Evolutionary conservation across 2,113 vertebrate genomes (phyloP), one percentile per base, ranked within the genome.

Genomic region (Macquaria australasica): DNA sequence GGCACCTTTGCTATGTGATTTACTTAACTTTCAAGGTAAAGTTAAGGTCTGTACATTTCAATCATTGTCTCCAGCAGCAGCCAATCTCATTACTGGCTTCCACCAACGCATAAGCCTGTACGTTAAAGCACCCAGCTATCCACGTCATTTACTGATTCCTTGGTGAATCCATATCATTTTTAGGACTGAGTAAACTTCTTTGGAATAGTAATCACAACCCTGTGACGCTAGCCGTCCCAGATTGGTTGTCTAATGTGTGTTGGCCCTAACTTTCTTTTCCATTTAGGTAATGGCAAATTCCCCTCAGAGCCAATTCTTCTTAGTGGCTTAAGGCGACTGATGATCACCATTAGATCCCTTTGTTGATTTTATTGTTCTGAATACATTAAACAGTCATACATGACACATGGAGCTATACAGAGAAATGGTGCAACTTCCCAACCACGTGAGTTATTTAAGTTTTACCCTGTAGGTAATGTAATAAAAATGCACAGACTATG

Each of bases 41-140:
- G 1, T 23, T n/a, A 31, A 53, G 51, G 39, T 37, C 16, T 51
- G 18, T n/a, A 18, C 48, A 41, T 39, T 67, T 34, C 34, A 43
- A 34, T 41, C 51, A 48, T 37, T 34, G 77, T 70, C 25, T 25
- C 25, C 6, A n/a, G n/a, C 28, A 63, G 50, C 50, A 48, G 53
- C 6, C 64, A 71, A 76, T 55, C 77, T 28, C 25, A 70, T 80
- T 80, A 80, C 25, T 23, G 56, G 16, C 34, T 39, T 45, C 31
- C 41, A n/a, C 4, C 21, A 34, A 23, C 76, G 51, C 51, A 1
- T 58, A 37, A 45, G 50, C 68, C 67, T 53, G 55, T 34, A 16
- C 4, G 50, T 64, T 39, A 28, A 37, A 73, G 20, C 74, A 28
- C 9, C 66, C 10, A 10, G 6, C n/a, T 10, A 12, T 16, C 16